Evolutionary conservation across 2,113 vertebrate genomes (phyloP).

Genomic region (Ictalurus furcatus): DNA sequence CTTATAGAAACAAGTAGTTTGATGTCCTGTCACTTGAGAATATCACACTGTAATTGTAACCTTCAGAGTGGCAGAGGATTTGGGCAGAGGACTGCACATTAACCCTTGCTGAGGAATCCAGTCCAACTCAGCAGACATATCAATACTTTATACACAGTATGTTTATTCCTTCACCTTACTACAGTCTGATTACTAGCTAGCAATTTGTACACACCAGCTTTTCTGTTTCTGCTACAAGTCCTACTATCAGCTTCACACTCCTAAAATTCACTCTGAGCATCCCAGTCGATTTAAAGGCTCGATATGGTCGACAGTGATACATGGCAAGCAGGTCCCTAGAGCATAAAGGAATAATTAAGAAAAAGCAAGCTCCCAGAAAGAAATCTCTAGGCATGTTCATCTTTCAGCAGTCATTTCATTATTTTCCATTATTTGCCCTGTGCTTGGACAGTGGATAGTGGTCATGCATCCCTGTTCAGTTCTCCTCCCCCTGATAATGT

Average conservation of each 20-base stretch:
- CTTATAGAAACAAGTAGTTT: constrained; percentile 20
- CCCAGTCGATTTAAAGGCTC: constrained; percentile 59
- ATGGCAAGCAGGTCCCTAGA: constrained; percentile 53
- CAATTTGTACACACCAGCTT: constrained; percentile 22
- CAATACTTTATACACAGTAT: neutral
- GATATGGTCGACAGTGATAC: constrained; percentile 68
- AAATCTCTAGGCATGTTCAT: constrained; percentile 60
- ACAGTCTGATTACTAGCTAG: constrained; percentile 27
- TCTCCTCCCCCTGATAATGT: neutral
- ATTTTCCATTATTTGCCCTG: constrained; percentile 31
- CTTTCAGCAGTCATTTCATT: constrained; percentile 43
- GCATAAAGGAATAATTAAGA: constrained; percentile 70
- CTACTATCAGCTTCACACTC: constrained; percentile 27
- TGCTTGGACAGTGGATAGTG: neutral
- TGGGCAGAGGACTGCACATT: neutral
- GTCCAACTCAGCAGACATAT: constrained; percentile 3
- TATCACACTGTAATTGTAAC: constrained; percentile 6
- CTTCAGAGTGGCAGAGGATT: constrained; percentile 9
- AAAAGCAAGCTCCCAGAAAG: constrained; percentile 57
- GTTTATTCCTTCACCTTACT: neutral
- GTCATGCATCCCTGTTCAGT: neutral
- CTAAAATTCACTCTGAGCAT: constrained; percentile 57
- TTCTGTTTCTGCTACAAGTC: constrained; percentile 27
- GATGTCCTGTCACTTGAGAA: constrained; percentile 26
- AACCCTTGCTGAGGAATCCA: neutral